Conservation (phyloP, 1,140 invertebrate genomes). For the Diabrotica undecimpunctata region DNA sequence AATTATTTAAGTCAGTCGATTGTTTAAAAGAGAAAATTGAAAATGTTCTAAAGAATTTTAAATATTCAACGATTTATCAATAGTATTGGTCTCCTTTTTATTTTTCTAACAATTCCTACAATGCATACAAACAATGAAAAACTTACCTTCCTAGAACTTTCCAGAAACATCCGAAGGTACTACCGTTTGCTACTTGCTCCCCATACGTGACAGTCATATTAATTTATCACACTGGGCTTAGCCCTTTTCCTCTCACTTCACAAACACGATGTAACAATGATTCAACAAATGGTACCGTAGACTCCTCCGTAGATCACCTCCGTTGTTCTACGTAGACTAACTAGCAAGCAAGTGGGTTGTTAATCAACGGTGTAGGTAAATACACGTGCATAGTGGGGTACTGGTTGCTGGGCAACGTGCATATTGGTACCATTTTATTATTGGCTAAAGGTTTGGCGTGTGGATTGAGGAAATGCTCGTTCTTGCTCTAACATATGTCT, state of each 20-base stretch:
- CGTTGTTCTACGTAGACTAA: conserved; percentile 12
- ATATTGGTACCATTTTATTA: neutral
- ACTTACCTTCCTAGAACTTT: conserved; percentile 42
- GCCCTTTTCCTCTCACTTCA: conserved; percentile 17
- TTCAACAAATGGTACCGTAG: neutral
- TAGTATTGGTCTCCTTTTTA: neutral
- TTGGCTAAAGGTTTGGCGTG: neutral
- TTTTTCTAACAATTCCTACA: neutral
- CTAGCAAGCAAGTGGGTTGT: neutral
- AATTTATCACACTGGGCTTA: conserved; percentile 13
- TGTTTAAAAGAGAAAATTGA: neutral
- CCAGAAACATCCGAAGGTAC: conserved; percentile 86
- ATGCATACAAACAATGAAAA: neutral
- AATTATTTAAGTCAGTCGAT: too few relatives aligned
- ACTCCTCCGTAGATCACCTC: neutral
- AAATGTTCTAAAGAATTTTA: conserved; percentile 5
- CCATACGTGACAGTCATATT: conserved; percentile 83
- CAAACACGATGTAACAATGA: conserved; percentile 10
- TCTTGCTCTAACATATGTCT: neutral
- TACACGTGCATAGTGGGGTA: conserved; percentile 25
- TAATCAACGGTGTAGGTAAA: conserved; percentile 26
- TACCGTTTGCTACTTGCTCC: conserved; percentile 82
- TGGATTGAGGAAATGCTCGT: neutral
- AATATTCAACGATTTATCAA: neutral
- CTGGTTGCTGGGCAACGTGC: neutral